Percentiles rank a stretch among this genome's conserved stretches.
Evolutionary conservation across 2,797 vertebrate genomes (phyloP).

Genomic region (Urocyon cinereoargenteus): DNA sequence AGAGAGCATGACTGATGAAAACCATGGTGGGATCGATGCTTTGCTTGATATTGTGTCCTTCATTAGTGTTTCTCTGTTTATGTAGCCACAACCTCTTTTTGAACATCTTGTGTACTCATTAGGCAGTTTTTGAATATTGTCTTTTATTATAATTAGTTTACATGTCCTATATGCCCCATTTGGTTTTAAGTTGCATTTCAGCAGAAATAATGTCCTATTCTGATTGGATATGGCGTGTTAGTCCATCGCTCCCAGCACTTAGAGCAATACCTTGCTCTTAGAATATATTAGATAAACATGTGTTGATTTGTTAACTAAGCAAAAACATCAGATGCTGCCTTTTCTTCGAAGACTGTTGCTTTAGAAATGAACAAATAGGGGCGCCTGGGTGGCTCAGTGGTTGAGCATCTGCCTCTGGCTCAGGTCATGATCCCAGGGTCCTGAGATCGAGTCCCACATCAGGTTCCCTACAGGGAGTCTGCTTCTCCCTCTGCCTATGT

Average conservation of each 20-base stretch:
- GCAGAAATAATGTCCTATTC: background rate
- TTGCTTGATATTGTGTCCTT: background rate
- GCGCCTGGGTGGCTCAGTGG: too few species aligned
- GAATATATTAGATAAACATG: background rate
- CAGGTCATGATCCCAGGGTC: too few species aligned
- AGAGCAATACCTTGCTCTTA: background rate
- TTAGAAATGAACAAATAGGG: background rate
- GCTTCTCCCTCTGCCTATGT: too few species aligned
- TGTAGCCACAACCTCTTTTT: background rate
- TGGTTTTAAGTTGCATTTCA: background rate
- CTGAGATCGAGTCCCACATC: too few species aligned
- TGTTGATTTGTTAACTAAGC: slow-evolving; percentile 20
- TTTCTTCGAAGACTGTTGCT: background rate
- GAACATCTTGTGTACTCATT: background rate
- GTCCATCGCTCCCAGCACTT: background rate
- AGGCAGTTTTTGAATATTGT: background rate
- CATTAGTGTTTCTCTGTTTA: background rate
- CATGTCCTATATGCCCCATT: background rate
- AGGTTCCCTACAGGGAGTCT: too few species aligned
- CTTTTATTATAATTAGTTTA: slow-evolving; percentile 41
- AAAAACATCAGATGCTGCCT: background rate
- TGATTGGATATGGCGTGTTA: background rate
- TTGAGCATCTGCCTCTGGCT: too few species aligned
- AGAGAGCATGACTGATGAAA: background rate
- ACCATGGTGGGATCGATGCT: background rate